Base-by-base conservation (phyloP, 2,888 invertebrate species). In the Neoscelio sp. region DNA sequence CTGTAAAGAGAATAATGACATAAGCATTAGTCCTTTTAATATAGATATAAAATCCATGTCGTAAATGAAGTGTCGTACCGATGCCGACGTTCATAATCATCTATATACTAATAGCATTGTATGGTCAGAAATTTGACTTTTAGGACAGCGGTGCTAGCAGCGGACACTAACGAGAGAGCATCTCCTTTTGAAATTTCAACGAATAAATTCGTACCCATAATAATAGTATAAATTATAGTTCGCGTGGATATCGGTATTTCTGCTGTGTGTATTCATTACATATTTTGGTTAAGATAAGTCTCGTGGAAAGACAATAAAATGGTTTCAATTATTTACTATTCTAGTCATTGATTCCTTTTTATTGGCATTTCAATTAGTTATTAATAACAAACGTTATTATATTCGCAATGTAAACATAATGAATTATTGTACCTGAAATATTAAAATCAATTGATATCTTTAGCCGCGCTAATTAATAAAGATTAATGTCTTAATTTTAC, bases 1-100 rank as follows among this genome's bases (percentile, higher is more conserved):
- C 18, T 48, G 13, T 18, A 35, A 48, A 62, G 48, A 62, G 18
- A 26, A 20, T 44, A 15, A 33, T 33, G 56, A 40, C 58, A 10
- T 58, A 58, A 33, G 2, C 7, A 10, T 0, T 12, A 15, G 8
- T 23, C 7, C 54, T 8, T 38, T 54, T 38, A 54, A 54, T 38
- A 28, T 2, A 42, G 40, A 17, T 35, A 26, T 62, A 38, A 60
- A 42, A 20, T 44, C 44, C 20, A 10, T 44, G 44, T 20, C 44
- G 44, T 17, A 42, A 56, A 28, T 40, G 13, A 10, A 56, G 40
- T 35, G 20, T 52, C 52, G 6, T 7, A 10, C 23, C 7, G 50
- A 50, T 50, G 30, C 17, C 23, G 10, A 8, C n/a, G 30, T 44
- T 12, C 44, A 6, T 44, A 44, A n/a, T 44, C 10, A n/a, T 44